Evolutionary conservation across 2,888 invertebrate species (phyloP).

Genomic region (Ligdia adustata): DNA sequence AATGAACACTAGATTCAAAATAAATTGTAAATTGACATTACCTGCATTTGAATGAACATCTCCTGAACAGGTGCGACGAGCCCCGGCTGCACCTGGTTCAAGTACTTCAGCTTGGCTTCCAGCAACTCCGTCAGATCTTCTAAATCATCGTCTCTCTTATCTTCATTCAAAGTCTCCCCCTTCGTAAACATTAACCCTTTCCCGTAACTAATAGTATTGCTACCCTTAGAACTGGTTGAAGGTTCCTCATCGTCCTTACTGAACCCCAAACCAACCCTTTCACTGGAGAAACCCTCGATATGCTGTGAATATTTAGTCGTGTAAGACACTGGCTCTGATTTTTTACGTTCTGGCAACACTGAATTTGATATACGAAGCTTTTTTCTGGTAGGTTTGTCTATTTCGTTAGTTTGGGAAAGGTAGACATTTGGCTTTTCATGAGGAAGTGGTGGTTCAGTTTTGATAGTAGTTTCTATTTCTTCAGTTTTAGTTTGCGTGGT

Average conservation of each 20-base stretch:
- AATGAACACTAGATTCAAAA: no score
- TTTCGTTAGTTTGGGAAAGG: constrained; percentile 54
- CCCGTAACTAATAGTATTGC: constrained; percentile 63
- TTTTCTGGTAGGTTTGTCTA: constrained; percentile 58
- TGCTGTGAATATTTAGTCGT: constrained; percentile 76
- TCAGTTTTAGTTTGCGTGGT: constrained; percentile 47
- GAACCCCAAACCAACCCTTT: constrained; percentile 78
- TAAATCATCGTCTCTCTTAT: constrained; percentile 63
- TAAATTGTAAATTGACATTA: no score
- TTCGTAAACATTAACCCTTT: constrained; percentile 79
- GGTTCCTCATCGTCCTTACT: constrained; percentile 55
- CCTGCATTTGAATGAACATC: constrained; percentile 84
- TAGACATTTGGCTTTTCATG: constrained; percentile 65
- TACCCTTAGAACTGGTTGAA: constrained; percentile 59
- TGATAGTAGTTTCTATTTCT: constrained; percentile 43
- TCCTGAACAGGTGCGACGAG: constrained; percentile 80
- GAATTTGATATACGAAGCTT: constrained; percentile 76
- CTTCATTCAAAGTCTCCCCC: constrained; percentile 77
- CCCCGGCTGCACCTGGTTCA: constrained; percentile 74
- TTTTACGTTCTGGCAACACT: constrained; percentile 65
- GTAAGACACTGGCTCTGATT: constrained; percentile 58
- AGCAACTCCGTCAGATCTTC: constrained; percentile 69
- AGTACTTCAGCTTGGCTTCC: constrained; percentile 79
- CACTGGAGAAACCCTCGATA: constrained; percentile 73
- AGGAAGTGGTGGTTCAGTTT: constrained; percentile 51